These are phyloP conservation scores for Danio choprae DNA, from an alignment of 2,797 vertebrate genomes.

Conservation along the genomic window DNA sequence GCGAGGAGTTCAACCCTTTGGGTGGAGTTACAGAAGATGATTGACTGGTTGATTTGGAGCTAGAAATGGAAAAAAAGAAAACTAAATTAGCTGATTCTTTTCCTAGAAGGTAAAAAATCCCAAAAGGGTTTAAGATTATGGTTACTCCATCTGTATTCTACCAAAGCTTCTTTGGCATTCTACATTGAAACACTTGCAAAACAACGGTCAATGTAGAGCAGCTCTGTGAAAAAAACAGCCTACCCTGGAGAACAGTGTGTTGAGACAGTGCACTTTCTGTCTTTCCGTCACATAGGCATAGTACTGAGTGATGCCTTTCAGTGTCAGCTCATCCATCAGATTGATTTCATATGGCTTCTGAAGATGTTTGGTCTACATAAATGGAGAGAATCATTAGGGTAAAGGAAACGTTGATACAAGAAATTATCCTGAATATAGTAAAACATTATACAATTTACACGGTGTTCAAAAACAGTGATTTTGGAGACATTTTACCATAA, in stretches of 20 bases:
- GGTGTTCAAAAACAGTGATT: too few relatives aligned
- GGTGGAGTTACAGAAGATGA: conserved; percentile 74
- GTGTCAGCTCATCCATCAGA: conserved; percentile 87
- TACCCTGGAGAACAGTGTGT: conserved; percentile 85
- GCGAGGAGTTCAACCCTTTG: conserved; percentile 82
- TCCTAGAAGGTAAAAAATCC: background rate
- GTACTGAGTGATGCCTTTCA: conserved; percentile 87
- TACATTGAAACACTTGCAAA: background rate
- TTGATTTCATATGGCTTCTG: conserved; percentile 87
- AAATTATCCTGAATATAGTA: conserved; percentile 9
- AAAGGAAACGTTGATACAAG: background rate
- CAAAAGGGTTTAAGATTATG: background rate
- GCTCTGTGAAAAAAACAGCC: background rate
- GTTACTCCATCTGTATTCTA: background rate
- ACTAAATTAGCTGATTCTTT: background rate
- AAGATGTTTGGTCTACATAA: conserved; percentile 77
- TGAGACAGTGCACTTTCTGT: conserved; percentile 86
- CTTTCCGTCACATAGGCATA: conserved; percentile 85
- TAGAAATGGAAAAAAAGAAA: conserved; percentile 30
- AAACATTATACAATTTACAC: background rate
- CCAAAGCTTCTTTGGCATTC: background rate
- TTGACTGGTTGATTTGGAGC: conserved; percentile 73
- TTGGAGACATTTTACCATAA: conserved; percentile 86
- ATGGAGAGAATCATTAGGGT: background rate
- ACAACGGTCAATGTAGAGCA: background rate